Conservation (phyloP, 2,797 vertebrate genomes). For the Pterois miles region DNA sequence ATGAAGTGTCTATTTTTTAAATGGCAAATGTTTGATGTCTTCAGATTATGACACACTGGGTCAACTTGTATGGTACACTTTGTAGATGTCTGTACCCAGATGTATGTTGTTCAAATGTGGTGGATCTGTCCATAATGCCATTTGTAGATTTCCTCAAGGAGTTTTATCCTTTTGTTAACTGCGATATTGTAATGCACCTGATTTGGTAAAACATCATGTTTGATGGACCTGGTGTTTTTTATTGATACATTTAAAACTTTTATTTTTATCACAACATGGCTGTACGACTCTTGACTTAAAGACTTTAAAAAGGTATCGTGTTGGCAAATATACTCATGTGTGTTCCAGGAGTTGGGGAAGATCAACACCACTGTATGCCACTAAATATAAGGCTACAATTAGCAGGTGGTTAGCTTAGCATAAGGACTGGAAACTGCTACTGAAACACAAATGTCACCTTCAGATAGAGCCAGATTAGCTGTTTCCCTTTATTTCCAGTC, state of each 20-base stretch:
- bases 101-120: constrained; percentile 74
- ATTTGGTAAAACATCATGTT: constrained; percentile 80
- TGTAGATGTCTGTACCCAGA: constrained; percentile 77
- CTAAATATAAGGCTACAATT: neutral
- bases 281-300: constrained; percentile 65
- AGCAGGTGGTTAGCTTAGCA: neutral
- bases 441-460: neutral
- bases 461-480: neutral
- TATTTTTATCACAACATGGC: constrained; percentile 83
- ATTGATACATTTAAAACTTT: constrained; percentile 83
- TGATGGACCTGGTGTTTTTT: constrained; percentile 81
- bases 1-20: constrained; percentile 75
- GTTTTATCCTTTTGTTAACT: constrained; percentile 84
- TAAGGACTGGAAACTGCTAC: neutral
- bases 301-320: neutral
- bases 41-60: constrained; percentile 72
- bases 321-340: neutral
- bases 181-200: constrained; percentile 77
- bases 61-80: constrained; percentile 74
- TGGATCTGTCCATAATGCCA: constrained; percentile 78
- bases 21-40: constrained; percentile 72
- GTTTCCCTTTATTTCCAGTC: neutral
- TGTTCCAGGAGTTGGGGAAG: neutral
- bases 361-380: rapidly evolving
- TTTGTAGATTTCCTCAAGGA: constrained; percentile 83